Percentiles rank a stretch among this genome's conserved stretches.
Evolutionary conservation across 23 tunicate genomes (phyloP).

Genomic region (Aplidium turbinatum): DNA sequence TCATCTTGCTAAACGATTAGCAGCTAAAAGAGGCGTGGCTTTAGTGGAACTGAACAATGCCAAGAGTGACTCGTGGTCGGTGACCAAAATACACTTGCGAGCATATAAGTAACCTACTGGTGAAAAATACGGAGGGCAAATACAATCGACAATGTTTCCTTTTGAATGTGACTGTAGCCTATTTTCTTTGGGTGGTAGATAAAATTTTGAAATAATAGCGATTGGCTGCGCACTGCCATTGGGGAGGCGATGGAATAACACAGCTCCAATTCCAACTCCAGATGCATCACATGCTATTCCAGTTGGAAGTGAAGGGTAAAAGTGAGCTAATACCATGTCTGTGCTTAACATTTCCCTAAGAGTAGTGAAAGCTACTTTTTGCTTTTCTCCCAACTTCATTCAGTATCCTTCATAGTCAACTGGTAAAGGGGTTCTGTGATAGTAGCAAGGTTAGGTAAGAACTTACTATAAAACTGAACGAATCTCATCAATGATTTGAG

Average conservation of each 20-base stretch:
- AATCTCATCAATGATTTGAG: constrained; percentile 33
- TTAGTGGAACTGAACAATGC: too few species aligned
- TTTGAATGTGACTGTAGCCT: too few species aligned
- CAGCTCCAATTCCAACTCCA: constrained; percentile 28
- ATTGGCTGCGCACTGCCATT: constrained; percentile 19
- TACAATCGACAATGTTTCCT: too few species aligned
- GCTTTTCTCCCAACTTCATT: constrained; percentile 12
- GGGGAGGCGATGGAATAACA: constrained; percentile 30
- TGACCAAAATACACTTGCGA: too few species aligned
- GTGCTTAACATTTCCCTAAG: constrained; percentile 2
- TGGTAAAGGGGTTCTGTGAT: constrained; percentile 20
- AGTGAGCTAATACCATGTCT: constrained; percentile 23
- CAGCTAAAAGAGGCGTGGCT: too few species aligned
- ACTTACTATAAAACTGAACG: constrained; percentile 34
- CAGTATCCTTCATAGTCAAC: constrained; percentile 18
- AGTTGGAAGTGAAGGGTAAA: constrained; percentile 23
- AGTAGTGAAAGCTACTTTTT: neutral
- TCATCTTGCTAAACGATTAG: too few species aligned
- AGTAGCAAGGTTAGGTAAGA: constrained; percentile 30
- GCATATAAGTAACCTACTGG: too few species aligned
- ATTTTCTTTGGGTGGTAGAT: too few species aligned
- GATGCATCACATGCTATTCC: constrained; percentile 40
- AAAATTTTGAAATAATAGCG: too few species aligned
- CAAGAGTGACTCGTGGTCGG: too few species aligned
- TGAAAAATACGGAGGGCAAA: too few species aligned